phyloP scores from a whole-genome alignment of 2,888 invertebrate species.

The Sacculina carcini region DNA sequence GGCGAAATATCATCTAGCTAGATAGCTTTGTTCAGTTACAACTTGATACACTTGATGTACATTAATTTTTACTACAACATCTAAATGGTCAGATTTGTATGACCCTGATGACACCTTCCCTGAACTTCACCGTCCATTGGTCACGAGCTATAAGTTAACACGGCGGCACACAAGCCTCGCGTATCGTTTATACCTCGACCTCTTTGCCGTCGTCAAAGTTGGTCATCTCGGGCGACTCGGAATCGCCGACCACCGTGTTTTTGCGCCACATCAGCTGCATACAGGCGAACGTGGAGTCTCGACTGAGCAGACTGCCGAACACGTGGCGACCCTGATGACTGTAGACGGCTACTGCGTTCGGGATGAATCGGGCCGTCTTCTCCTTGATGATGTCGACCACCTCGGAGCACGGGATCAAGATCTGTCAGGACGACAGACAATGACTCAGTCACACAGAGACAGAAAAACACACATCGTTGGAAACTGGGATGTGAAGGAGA shows the following conservation, averaged over 20 bases:
- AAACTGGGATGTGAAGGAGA: too few relatives aligned
- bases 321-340: conserved; percentile 59
- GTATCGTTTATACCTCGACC: neutral
- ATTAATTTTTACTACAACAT: too few relatives aligned
- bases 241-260: conserved; percentile 9
- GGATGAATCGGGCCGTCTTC: conserved; percentile 75
- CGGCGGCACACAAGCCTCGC: too few relatives aligned
- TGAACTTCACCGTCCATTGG: too few relatives aligned
- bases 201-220: neutral
- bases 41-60: too few relatives aligned
- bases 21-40: too few relatives aligned
- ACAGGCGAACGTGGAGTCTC: conserved; percentile 61
- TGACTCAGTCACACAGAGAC: neutral
- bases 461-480: too few relatives aligned
- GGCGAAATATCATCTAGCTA: too few relatives aligned
- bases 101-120: too few relatives aligned
- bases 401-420: conserved; percentile 59
- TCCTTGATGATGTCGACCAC: conserved; percentile 72
- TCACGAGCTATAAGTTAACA: too few relatives aligned
- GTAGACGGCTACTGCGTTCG: conserved; percentile 69
- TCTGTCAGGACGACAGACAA: conserved; percentile 25
- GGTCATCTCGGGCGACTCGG: conserved; percentile 9
- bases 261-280: conserved; percentile 55
- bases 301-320: conserved; percentile 64
- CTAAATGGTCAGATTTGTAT: too few relatives aligned